phyloP scores from a whole-genome alignment of 1,140 invertebrate genomes.

The Saccostrea glomerata region DNA sequence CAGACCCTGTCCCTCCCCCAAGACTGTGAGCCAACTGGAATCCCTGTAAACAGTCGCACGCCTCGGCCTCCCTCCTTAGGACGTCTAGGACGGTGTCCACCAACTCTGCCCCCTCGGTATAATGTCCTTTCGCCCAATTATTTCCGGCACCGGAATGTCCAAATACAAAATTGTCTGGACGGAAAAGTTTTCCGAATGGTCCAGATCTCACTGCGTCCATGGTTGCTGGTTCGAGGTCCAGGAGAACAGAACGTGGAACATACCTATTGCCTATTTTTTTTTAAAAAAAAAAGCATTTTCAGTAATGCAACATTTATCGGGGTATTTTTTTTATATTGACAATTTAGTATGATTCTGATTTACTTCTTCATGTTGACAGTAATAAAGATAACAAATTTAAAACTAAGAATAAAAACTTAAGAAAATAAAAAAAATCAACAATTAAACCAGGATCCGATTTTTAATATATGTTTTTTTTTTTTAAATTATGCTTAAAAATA shows the following conservation, averaged over 20 bases:
- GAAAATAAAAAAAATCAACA: too few relatives aligned
- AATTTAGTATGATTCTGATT: too few relatives aligned
- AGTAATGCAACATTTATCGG: too few relatives aligned
- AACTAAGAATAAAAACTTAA: too few relatives aligned
- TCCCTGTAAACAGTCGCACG: slow-evolving; percentile 87
- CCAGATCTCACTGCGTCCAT: slow-evolving; percentile 96
- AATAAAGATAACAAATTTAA: too few relatives aligned
- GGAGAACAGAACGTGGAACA: slow-evolving; percentile 92
- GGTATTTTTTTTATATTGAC: too few relatives aligned
- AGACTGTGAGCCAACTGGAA: slow-evolving; percentile 89
- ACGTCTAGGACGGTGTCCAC: slow-evolving; percentile 90
- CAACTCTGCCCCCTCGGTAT: slow-evolving; percentile 95
- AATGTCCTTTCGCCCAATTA: slow-evolving; percentile 96
- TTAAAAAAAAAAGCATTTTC: not conserved
- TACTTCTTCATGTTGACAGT: too few relatives aligned
- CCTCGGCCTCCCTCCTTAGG: slow-evolving; percentile 90
- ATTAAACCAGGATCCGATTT: too few relatives aligned
- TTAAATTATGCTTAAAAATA: too few relatives aligned
- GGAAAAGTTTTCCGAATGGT: slow-evolving; percentile 89
- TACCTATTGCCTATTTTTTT: slow-evolving; percentile 91
- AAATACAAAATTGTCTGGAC: slow-evolving; percentile 87
- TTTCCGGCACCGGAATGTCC: slow-evolving; percentile 86
- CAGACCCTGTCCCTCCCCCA: slow-evolving; percentile 77
- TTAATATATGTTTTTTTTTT: too few relatives aligned
- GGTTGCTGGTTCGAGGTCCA: slow-evolving; percentile 89